phyloP scores from a whole-genome alignment of 2,113 vertebrate genomes.

The Rhinolophus ferrumequinum region DNA sequence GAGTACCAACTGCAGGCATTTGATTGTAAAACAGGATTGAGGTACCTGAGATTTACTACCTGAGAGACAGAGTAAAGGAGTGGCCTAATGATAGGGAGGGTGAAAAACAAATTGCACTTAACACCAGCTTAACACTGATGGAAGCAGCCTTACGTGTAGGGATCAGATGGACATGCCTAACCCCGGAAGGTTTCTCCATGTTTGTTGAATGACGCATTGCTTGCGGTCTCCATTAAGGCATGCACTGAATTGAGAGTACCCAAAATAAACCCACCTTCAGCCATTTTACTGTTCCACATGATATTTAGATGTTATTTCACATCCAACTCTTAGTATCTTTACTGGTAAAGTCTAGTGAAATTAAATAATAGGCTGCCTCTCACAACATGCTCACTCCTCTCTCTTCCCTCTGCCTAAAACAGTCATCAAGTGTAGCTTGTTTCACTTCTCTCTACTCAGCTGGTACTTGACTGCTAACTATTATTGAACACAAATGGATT shows the following conservation, averaged over 20 bases:
- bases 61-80: background rate
- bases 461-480: background rate
- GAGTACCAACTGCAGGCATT: no score
- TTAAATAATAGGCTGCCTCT: background rate
- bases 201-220: background rate
- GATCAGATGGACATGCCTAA: accelerated
- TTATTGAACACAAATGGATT: background rate
- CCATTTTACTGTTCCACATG: background rate
- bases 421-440: background rate
- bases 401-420: background rate
- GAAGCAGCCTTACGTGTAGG: background rate
- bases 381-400: background rate
- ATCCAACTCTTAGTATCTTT: background rate
- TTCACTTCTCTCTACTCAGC: background rate
- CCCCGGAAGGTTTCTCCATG: accelerated
- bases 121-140: accelerated
- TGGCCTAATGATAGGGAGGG: background rate
- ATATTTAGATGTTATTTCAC: background rate
- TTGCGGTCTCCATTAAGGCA: background rate
- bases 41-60: background rate
- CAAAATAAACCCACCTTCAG: background rate
- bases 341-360: background rate
- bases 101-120: background rate
- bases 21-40: background rate
- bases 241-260: background rate